Conservation (phyloP, 2,113 vertebrate species). For the Pterophyllum scalare region DNA sequence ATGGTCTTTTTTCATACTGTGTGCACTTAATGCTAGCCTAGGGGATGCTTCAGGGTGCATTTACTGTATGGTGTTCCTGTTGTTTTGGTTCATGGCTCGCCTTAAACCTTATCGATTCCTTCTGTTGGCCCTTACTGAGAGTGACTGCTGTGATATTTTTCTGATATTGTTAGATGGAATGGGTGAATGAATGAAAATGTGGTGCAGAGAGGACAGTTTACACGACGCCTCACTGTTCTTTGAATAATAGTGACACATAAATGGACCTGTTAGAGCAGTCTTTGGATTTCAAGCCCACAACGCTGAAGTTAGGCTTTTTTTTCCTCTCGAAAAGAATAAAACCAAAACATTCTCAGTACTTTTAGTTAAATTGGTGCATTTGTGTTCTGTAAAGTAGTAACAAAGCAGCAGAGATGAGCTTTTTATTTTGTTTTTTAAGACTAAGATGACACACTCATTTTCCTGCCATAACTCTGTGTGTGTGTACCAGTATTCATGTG, state of each 20-base stretch:
- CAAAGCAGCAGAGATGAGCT: constrained; percentile 53
- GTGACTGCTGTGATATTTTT: neutral
- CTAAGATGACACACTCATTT: constrained; percentile 69
- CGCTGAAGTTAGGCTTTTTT: constrained; percentile 28
- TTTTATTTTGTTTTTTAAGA: constrained; percentile 33
- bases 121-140: constrained; percentile 6
- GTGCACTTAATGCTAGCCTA: constrained; percentile 59
- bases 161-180: neutral
- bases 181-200: neutral
- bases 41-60: constrained; percentile 56
- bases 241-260: constrained; percentile 9
- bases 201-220: neutral
- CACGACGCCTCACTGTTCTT: constrained; percentile 23
- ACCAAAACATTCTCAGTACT: constrained; percentile 15
- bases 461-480: constrained; percentile 70
- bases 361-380: constrained; percentile 45
- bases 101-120: constrained; percentile 46
- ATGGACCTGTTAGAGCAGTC: constrained; percentile 25
- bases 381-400: constrained; percentile 52
- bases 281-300: neutral
- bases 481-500: constrained; percentile 65
- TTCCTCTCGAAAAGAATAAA: neutral
- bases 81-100: constrained; percentile 45
- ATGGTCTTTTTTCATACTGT: constrained; percentile 59
- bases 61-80: constrained; percentile 57